A percentile compares a stretch with the other conserved stretches of the same genome.
Conservation (phyloP, 2,113 vertebrate species). For the Morone chrysops region DNA sequence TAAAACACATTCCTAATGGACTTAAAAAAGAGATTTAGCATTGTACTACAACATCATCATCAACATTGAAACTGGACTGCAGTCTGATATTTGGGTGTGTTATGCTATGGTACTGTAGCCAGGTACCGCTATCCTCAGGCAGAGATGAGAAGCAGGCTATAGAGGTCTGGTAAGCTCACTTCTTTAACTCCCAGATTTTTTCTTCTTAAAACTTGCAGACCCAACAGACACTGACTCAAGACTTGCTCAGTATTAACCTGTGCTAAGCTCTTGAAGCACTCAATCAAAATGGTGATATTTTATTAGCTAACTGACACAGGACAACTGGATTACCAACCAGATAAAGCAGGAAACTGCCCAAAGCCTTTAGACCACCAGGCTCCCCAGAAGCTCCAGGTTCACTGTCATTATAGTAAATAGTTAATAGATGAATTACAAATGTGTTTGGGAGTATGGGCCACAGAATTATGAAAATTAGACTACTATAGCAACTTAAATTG, state of each 20-base stretch:
- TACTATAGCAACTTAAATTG: neutral
- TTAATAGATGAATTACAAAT: neutral
- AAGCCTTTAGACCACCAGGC: neutral
- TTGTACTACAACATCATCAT: too few relatives aligned
- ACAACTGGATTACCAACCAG: neutral
- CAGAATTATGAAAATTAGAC: neutral
- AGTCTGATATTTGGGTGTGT: neutral
- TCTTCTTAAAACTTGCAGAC: neutral
- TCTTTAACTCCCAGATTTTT: neutral
- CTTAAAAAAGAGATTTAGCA: too few relatives aligned
- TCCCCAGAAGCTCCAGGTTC: neutral
- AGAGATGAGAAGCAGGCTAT: neutral
- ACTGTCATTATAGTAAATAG: neutral
- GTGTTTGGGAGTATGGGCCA: neutral
- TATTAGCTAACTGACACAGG: neutral
- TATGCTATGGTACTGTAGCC: neutral
- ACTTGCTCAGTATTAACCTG: neutral
- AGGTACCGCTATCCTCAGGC: neutral
- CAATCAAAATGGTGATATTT: neutral
- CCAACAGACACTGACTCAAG: neutral
- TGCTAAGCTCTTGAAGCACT: neutral
- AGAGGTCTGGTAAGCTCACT: neutral
- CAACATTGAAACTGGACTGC: neutral
- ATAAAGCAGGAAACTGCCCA: neutral
- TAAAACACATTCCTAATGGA: too few relatives aligned